A percentile compares a stretch with the other conserved stretches of the same genome.
phyloP scores from a whole-genome alignment of 2,113 vertebrate species.

The Lamprologus callipterus region DNA sequence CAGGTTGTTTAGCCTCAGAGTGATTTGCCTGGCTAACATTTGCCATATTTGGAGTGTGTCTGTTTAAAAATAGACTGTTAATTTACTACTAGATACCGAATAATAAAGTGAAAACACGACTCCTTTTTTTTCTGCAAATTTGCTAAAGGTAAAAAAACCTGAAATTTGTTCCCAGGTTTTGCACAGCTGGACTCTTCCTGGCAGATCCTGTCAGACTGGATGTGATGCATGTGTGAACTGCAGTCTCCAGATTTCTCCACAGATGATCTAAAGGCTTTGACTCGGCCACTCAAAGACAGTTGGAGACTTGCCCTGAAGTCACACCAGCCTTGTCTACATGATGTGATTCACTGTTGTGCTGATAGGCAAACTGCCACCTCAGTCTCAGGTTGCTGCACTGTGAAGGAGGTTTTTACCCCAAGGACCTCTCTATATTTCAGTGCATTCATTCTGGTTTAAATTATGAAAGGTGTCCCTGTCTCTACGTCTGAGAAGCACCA shows the following conservation, averaged over 20 bases:
- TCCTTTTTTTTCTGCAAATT: background rate
- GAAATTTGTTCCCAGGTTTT: background rate
- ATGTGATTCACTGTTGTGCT: background rate
- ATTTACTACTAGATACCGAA: background rate
- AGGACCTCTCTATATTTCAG: background rate
- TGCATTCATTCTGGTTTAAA: background rate
- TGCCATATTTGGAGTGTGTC: background rate
- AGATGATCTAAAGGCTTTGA: background rate
- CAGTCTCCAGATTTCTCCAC: background rate
- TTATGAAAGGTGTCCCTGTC: background rate
- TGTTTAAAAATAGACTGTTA: background rate
- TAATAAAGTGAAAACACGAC: background rate
- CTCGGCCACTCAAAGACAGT: background rate
- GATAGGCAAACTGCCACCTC: background rate
- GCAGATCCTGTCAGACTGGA: background rate
- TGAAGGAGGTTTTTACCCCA: background rate
- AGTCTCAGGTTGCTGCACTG: background rate
- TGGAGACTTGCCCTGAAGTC: background rate
- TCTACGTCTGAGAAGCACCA: background rate
- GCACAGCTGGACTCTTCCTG: background rate
- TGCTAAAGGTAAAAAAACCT: background rate
- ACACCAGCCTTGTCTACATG: background rate
- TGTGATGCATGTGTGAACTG: background rate
- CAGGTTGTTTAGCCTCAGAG: background rate
- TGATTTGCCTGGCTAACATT: background rate